Evolutionary conservation across 2,113 vertebrate genomes (phyloP).

Genomic region (Colistium nudipinnis): DNA sequence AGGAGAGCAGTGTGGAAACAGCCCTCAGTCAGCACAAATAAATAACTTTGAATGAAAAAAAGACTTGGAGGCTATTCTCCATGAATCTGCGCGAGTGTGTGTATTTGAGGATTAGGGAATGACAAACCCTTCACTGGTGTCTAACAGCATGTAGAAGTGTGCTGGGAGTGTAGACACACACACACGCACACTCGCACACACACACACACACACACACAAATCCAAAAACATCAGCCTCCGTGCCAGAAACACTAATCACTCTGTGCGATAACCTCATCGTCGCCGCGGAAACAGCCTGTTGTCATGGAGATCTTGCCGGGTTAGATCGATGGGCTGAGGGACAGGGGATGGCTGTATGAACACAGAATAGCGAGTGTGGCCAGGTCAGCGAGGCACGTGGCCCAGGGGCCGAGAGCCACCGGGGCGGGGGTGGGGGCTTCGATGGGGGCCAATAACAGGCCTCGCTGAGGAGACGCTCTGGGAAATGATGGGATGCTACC

Average conservation of each 20-base stretch:
- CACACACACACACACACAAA: background rate
- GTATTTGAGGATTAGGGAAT: background rate
- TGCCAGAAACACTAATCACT: conserved; percentile 54
- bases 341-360: conserved; percentile 25
- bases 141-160: background rate
- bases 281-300: conserved; percentile 60
- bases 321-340: conserved; percentile 58
- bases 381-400: conserved; percentile 48
- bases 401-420: background rate
- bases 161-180: conserved; percentile 26
- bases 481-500: conserved; percentile 70
- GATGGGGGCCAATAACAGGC: conserved; percentile 61
- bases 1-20: background rate
- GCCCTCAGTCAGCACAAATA: conserved; percentile 4
- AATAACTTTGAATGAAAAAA: background rate
- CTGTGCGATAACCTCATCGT: conserved; percentile 30
- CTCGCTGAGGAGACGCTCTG: conserved; percentile 40
- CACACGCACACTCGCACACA: background rate
- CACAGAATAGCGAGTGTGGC: conserved; percentile 47
- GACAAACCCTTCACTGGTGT: background rate
- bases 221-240: conserved; percentile 12
- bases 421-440: conserved; percentile 17
- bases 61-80: background rate
- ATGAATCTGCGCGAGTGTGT: conserved; percentile 8
- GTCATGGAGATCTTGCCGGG: conserved; percentile 67